Evolutionary conservation across 2,888 invertebrate species (phyloP).

Genomic region (Acanthopleura granulata): DNA sequence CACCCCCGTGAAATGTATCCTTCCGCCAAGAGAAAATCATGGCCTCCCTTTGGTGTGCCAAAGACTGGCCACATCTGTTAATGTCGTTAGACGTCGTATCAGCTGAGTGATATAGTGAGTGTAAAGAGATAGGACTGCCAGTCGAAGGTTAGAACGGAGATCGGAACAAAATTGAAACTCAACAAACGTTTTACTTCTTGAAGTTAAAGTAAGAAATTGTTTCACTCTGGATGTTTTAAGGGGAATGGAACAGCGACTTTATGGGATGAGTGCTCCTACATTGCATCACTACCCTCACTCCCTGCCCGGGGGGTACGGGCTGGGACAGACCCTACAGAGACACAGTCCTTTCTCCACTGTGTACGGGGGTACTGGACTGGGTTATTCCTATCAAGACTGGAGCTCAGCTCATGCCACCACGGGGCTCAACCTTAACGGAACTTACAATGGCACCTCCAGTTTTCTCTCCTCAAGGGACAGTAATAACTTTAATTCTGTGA

Average conservation of each 20-base stretch:
- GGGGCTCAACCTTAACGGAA: slow-evolving; percentile 20
- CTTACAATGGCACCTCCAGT: slow-evolving; percentile 19
- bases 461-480: slow-evolving; percentile 3
- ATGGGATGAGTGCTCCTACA: slow-evolving; percentile 46
- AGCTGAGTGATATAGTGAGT: slow-evolving; percentile 8
- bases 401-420: slow-evolving; percentile 22
- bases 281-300: slow-evolving; percentile 48
- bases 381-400: slow-evolving; percentile 32
- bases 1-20: slow-evolving; percentile 20
- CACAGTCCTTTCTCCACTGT: slow-evolving; percentile 29
- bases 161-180: too few species aligned
- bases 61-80: slow-evolving; percentile 2
- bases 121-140: slow-evolving; percentile 11
- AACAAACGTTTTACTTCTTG: too few species aligned
- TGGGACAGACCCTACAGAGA: slow-evolving; percentile 30
- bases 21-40: slow-evolving; percentile 13
- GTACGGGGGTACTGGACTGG: slow-evolving; percentile 31
- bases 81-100: slow-evolving; percentile 19
- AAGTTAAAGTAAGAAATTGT: not conserved
- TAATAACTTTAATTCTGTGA: not conserved
- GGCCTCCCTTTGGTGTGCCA: slow-evolving; percentile 7
- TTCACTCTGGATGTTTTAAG: slow-evolving; percentile 5
- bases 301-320: slow-evolving; percentile 33
- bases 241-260: slow-evolving; percentile 43
- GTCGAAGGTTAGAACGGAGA: too few species aligned